Conservation (phyloP, 1,140 invertebrate species). For the Pogonomyrmex barbatus region DNA sequence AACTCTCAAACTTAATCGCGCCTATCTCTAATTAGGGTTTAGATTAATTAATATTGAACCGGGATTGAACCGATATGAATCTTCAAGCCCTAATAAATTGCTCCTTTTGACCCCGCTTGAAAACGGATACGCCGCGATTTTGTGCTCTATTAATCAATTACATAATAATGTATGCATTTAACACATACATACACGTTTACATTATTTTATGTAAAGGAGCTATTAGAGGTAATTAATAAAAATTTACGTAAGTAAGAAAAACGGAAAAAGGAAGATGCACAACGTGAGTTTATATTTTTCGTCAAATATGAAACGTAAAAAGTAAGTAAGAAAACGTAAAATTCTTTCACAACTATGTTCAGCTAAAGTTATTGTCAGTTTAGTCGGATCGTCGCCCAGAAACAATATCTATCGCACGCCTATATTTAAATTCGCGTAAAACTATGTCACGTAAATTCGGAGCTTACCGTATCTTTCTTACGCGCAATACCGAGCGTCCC, state of each 20-base stretch:
- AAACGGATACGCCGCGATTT: not conserved
- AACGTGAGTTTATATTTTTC: not conserved
- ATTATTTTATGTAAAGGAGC: not conserved
- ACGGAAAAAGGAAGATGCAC: too few species aligned
- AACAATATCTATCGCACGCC: constrained; percentile 35
- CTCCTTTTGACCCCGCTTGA: not conserved
- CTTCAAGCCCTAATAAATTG: not conserved
- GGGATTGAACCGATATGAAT: not conserved
- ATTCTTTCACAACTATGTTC: not conserved
- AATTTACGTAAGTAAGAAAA: not conserved
- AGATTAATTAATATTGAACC: not conserved
- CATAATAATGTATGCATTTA: not conserved
- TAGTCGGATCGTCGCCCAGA: constrained; percentile 10
- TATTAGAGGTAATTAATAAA: not conserved
- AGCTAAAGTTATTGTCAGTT: constrained; percentile 26
- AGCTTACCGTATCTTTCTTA: constrained; percentile 33
- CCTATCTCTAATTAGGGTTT: not conserved
- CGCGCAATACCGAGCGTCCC: constrained; percentile 6
- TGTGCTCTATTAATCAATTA: not conserved
- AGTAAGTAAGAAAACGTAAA: not conserved
- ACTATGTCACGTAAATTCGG: constrained; percentile 40
- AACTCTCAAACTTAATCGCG: not conserved
- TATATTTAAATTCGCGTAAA: constrained; percentile 43
- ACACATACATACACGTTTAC: not conserved
- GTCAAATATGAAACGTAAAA: too few species aligned